Evolutionary conservation across 2,113 vertebrate genomes (phyloP).

Genomic region (Calonectris borealis): DNA sequence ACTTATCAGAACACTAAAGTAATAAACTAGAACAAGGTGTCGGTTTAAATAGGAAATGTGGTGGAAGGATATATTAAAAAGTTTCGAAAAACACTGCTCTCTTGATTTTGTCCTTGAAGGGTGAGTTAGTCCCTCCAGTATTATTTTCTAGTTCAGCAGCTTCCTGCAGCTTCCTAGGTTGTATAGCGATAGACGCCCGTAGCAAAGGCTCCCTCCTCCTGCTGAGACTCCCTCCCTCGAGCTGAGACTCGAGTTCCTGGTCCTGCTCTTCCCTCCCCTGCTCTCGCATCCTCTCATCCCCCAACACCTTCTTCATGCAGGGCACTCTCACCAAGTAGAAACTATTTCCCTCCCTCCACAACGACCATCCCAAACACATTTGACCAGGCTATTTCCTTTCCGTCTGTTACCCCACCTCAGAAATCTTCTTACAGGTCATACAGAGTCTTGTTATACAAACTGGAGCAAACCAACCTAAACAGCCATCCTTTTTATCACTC

Average conservation of each 20-base stretch:
- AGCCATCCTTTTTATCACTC: neutral
- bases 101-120: constrained; percentile 9
- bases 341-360: neutral
- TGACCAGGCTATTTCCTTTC: neutral
- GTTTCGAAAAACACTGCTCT: neutral
- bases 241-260: neutral
- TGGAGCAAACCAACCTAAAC: neutral
- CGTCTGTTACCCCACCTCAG: neutral
- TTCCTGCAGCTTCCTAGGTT: neutral
- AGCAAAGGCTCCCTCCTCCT: neutral
- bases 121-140: neutral
- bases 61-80: constrained; percentile 18
- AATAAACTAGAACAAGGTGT: constrained; percentile 45
- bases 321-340: neutral
- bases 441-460: neutral
- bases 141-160: neutral
- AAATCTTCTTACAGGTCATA: neutral
- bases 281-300: neutral
- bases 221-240: neutral
- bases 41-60: neutral
- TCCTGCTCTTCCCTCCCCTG: neutral
- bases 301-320: neutral
- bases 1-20: constrained; percentile 17
- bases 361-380: neutral
- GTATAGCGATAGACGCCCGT: neutral